phyloP scores from a whole-genome alignment of 1,140 invertebrate genomes.

The Plodia interpunctella region DNA sequence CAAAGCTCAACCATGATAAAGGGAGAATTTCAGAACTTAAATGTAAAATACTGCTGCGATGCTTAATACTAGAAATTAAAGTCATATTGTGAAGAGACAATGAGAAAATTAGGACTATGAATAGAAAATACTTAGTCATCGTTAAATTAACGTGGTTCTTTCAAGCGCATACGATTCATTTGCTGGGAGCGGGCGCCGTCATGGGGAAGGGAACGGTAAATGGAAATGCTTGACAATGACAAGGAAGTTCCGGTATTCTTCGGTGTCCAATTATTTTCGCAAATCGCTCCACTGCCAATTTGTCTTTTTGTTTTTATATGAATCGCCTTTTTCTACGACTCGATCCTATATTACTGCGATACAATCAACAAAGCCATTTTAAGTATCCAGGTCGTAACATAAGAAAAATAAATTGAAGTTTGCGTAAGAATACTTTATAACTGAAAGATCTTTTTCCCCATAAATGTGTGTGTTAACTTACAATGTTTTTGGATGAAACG shows the following conservation, averaged over 20 bases:
- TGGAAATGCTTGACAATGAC: slow-evolving; percentile 37
- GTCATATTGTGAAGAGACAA: no score
- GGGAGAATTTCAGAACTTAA: no score
- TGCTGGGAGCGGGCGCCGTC: not conserved
- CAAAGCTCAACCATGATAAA: no score
- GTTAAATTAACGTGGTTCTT: not conserved
- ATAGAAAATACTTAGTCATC: not conserved
- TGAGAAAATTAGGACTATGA: not conserved
- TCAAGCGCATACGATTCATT: slow-evolving; percentile 1
- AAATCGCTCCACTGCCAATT: slow-evolving; percentile 19
- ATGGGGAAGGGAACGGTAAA: slow-evolving; percentile 30
- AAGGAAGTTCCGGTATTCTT: slow-evolving; percentile 32
- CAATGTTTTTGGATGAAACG: no score
- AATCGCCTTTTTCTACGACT: not conserved
- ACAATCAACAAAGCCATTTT: no score
- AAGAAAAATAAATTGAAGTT: no score
- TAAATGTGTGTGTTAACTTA: no score
- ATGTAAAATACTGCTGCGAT: not conserved
- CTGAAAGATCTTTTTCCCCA: no score
- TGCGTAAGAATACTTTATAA: no score
- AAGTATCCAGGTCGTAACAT: no score
- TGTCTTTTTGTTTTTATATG: slow-evolving; percentile 5
- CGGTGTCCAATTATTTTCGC: slow-evolving; percentile 34
- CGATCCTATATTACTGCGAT: not conserved
- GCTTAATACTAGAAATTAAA: no score